Percentiles rank a stretch among this genome's conserved stretches.
phyloP scores from a whole-genome alignment of 2,888 invertebrate species.

The Herminia tarsipennalis region DNA sequence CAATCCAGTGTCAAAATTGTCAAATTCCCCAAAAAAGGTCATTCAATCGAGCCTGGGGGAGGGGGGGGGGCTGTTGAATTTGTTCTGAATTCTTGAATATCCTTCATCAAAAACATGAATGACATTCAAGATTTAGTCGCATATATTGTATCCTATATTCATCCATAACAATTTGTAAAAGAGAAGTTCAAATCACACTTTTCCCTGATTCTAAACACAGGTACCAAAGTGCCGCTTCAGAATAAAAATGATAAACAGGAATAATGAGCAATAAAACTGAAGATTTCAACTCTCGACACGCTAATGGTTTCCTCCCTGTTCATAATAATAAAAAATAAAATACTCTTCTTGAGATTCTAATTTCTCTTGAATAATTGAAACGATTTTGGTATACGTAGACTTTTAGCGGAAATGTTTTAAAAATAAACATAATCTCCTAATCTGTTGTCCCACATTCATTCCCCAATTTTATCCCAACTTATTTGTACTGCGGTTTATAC shows the following conservation, averaged over 20 bases:
- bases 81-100: no score
- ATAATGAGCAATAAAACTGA: constrained; percentile 51
- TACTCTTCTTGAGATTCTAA: constrained; percentile 56
- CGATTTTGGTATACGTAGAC: constrained; percentile 50
- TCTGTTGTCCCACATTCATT: constrained; percentile 47
- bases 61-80: no score
- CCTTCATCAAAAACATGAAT: no score
- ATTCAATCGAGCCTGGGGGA: no score
- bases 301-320: constrained; percentile 47
- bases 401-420: constrained; percentile 48
- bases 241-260: constrained; percentile 40
- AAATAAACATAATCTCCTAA: constrained; percentile 46
- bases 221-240: constrained; percentile 25
- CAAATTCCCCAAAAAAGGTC: no score
- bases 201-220: constrained; percentile 7
- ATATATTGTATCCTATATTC: no score
- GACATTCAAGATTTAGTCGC: no score
- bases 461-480: constrained; percentile 26
- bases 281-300: constrained; percentile 44
- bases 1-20: no score
- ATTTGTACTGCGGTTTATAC: constrained; percentile 21
- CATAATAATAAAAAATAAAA: constrained; percentile 48
- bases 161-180: no score
- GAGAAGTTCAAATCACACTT: constrained; percentile 4
- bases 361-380: constrained; percentile 60